Evolutionary conservation across 2,888 invertebrate species (phyloP).

Genomic region (Hipparchia sbordonii): DNA sequence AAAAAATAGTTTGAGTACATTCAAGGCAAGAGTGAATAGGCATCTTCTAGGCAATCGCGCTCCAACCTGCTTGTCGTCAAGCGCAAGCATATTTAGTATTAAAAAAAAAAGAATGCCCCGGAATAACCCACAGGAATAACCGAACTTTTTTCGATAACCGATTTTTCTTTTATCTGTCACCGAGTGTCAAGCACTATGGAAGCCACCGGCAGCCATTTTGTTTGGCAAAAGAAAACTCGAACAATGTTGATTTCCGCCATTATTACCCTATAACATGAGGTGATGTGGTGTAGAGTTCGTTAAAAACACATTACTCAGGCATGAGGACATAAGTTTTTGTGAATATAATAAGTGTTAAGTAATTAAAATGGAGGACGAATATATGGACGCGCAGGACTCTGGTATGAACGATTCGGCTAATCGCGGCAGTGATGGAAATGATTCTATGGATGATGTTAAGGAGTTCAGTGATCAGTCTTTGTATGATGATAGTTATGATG

Average conservation of each 20-base stretch:
- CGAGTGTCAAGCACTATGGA: slow-evolving; percentile 37
- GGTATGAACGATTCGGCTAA: slow-evolving; percentile 54
- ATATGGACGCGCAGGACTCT: slow-evolving; percentile 68
- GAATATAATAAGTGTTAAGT: slow-evolving; percentile 33
- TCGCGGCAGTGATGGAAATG: slow-evolving; percentile 50
- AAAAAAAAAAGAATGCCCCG: no score
- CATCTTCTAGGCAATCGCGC: no score
- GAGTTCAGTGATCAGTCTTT: slow-evolving; percentile 64
- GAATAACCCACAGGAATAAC: no score
- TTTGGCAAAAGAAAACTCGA: slow-evolving; percentile 47
- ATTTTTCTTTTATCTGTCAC: background rate
- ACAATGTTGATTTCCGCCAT: slow-evolving; percentile 60
- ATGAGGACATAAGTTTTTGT: slow-evolving; percentile 64
- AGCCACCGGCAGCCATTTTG: slow-evolving; percentile 62
- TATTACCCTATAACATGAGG: slow-evolving; percentile 31
- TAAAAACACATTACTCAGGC: slow-evolving; percentile 50
- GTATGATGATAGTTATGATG: slow-evolving; percentile 70
- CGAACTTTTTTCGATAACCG: no score
- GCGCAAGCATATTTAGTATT: no score
- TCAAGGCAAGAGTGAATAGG: no score
- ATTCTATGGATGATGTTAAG: slow-evolving; percentile 59
- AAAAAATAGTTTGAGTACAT: no score
- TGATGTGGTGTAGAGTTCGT: slow-evolving; percentile 44
- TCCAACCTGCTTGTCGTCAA: no score
- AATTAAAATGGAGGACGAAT: slow-evolving; percentile 70